Evolutionary conservation across 2,888 invertebrate genomes (phyloP).

Genomic region (Myopa testacea): DNA sequence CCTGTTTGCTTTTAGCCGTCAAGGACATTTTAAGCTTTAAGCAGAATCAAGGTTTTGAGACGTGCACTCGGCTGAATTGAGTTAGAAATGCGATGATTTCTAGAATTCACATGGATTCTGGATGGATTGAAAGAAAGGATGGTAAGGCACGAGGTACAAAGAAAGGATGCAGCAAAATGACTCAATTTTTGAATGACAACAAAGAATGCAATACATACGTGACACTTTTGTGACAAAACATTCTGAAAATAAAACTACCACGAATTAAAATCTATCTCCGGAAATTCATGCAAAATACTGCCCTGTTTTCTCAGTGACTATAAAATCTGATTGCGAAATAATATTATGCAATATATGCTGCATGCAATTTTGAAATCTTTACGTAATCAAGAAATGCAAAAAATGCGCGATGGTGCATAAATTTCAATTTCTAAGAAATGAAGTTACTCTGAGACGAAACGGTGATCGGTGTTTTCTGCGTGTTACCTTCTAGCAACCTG

Average conservation of each 20-base stretch:
- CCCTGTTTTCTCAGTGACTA: background rate
- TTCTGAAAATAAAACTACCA: too few species aligned
- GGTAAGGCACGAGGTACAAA: too few species aligned
- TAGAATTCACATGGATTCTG: too few species aligned
- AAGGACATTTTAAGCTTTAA: slow-evolving; percentile 25
- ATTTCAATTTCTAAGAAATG: slow-evolving; percentile 23
- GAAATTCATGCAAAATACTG: too few species aligned
- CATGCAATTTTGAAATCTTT: background rate
- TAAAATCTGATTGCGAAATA: background rate
- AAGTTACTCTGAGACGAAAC: background rate
- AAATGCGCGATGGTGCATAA: slow-evolving; percentile 23
- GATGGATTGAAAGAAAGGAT: too few species aligned
- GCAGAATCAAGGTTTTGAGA: slow-evolving; percentile 4
- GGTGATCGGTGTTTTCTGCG: background rate
- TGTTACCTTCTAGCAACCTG: background rate
- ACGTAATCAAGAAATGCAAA: slow-evolving; percentile 6
- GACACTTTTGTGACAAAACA: too few species aligned
- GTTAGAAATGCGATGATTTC: too few species aligned
- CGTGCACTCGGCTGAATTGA: background rate
- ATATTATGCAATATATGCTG: background rate
- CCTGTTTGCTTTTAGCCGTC: background rate
- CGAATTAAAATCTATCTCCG: too few species aligned
- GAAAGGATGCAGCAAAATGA: too few species aligned
- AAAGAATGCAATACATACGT: too few species aligned
- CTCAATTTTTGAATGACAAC: too few species aligned